Evolutionary conservation across 2,888 invertebrate species (phyloP).

Genomic region (Operophtera brumata): DNA sequence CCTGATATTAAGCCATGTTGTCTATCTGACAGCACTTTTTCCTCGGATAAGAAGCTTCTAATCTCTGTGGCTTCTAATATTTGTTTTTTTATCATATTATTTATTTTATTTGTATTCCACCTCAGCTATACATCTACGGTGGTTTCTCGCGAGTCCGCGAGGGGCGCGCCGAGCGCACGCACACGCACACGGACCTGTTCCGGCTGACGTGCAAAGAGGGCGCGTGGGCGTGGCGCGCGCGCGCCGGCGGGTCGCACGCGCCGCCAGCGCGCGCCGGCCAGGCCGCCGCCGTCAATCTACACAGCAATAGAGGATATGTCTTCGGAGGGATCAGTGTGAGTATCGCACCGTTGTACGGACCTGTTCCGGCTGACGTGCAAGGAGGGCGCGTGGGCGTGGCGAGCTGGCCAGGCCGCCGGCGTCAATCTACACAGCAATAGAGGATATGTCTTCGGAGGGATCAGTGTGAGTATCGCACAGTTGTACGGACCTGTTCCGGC

Average conservation of each 20-base stretch:
- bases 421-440: slow-evolving; percentile 80
- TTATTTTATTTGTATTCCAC: too few relatives aligned
- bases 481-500: slow-evolving; percentile 58
- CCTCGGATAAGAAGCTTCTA: too few relatives aligned
- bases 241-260: slow-evolving; percentile 58
- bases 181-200: slow-evolving; percentile 73
- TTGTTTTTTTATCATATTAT: too few relatives aligned
- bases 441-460: slow-evolving; percentile 93
- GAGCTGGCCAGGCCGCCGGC: slow-evolving; percentile 84
- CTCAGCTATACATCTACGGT: slow-evolving; percentile 68
- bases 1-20: too few relatives aligned
- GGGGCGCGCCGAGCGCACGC: slow-evolving; percentile 61
- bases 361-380: slow-evolving; percentile 54
- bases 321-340: slow-evolving; percentile 90
- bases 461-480: slow-evolving; percentile 67
- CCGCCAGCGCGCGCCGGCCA: slow-evolving; percentile 89
- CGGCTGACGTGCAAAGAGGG: slow-evolving; percentile 41
- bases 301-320: slow-evolving; percentile 85
- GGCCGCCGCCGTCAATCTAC: slow-evolving; percentile 80
- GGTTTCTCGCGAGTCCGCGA: slow-evolving; percentile 70
- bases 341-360: slow-evolving; percentile 37
- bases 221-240: slow-evolving; percentile 54
- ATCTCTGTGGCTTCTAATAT: too few relatives aligned
- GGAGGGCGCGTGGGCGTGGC: slow-evolving; percentile 54
- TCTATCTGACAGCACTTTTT: too few relatives aligned